Evolutionary conservation across 2,113 vertebrate genomes (phyloP).

Genomic region (Scomber scombrus): DNA sequence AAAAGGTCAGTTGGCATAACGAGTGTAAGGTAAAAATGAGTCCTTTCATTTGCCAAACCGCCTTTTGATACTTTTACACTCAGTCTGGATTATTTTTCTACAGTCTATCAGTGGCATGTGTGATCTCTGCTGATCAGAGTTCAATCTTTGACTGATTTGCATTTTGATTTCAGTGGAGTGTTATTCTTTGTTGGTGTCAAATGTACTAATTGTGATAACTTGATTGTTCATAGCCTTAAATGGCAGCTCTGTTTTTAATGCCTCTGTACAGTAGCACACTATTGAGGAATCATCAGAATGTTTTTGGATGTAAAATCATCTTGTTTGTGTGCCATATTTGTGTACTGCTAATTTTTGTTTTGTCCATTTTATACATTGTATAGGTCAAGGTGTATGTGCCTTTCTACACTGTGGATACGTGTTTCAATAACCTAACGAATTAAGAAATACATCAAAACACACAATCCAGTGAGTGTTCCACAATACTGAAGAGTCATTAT

Average conservation of each 20-base stretch:
- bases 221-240: constrained; percentile 40
- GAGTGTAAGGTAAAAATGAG: neutral
- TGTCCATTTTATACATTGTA: constrained; percentile 40
- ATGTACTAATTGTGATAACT: constrained; percentile 3
- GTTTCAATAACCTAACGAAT: neutral
- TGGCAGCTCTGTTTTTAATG: constrained; percentile 24
- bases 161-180: constrained; percentile 13
- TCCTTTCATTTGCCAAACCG: neutral
- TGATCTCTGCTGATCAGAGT: constrained; percentile 9
- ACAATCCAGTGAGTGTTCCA: neutral
- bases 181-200: constrained; percentile 1
- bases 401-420: constrained; percentile 38
- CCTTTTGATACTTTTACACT: constrained; percentile 29
- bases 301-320: constrained; percentile 36
- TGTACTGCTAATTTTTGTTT: constrained; percentile 4
- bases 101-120: neutral
- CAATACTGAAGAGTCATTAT: neutral
- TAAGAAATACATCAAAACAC: neutral
- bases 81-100: constrained; percentile 48
- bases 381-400: constrained; percentile 37
- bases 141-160: constrained; percentile 8
- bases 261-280: constrained; percentile 20
- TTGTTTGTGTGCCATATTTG: constrained; percentile 35
- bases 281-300: constrained; percentile 33
- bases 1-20: neutral